Evolutionary conservation across 2,113 vertebrate species (phyloP).

Genomic region (Ciconia boyciana): DNA sequence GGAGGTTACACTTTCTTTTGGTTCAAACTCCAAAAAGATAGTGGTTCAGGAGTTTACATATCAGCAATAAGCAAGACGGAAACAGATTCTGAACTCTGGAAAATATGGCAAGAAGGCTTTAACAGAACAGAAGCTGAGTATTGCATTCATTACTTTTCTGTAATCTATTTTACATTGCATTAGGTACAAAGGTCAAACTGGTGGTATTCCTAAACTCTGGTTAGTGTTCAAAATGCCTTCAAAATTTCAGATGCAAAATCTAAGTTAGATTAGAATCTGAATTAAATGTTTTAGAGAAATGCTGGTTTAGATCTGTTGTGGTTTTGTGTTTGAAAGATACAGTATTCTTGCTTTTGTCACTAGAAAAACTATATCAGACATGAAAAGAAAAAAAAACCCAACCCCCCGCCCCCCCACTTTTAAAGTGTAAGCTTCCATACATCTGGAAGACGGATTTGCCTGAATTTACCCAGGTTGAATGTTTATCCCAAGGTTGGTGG

Average conservation of each 20-base stretch:
- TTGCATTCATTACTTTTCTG: background rate
- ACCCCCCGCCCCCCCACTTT: background rate
- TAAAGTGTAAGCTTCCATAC: background rate
- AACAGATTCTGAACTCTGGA: background rate
- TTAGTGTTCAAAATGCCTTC: background rate
- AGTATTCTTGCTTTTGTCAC: background rate
- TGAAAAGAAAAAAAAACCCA: background rate
- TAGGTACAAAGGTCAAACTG: background rate
- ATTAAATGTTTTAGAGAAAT: background rate
- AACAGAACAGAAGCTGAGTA: background rate
- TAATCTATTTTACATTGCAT: background rate
- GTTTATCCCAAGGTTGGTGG: background rate
- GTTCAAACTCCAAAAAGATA: background rate
- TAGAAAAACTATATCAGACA: background rate
- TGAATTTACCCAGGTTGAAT: background rate
- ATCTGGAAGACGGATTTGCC: background rate
- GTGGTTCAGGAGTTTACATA: background rate
- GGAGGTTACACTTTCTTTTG: background rate
- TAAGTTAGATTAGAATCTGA: background rate
- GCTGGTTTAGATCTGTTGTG: background rate
- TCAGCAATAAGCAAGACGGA: background rate
- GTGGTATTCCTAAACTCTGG: background rate
- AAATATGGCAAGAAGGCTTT: background rate
- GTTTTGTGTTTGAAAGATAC: background rate
- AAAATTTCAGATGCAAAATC: background rate